A percentile compares a stretch with the other conserved stretches of the same genome.
Conservation (phyloP, 2,797 vertebrate genomes). For the Periparus ater region DNA sequence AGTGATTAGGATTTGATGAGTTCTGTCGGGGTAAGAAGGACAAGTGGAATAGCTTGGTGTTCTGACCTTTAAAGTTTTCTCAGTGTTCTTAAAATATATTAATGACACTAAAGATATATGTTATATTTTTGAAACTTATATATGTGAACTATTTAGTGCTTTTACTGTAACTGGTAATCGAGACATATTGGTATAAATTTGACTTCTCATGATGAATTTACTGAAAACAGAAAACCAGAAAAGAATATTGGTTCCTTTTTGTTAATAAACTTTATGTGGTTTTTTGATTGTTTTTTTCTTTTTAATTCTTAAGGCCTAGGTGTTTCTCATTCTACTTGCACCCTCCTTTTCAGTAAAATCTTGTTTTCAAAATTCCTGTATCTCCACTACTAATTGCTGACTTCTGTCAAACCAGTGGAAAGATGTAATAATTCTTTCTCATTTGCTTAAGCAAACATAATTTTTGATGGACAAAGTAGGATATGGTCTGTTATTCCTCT, state of each 20-base stretch:
- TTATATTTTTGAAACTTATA: not conserved
- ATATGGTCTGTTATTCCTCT: conserved; percentile 28
- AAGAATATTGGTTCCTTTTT: not conserved
- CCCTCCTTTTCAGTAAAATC: not conserved
- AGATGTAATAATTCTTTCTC: not conserved
- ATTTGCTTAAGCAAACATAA: not conserved
- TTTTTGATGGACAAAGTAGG: conserved; percentile 25
- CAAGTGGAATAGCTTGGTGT: not conserved
- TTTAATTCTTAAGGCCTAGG: fast-evolving
- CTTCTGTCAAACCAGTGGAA: not conserved
- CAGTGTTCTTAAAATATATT: not conserved
- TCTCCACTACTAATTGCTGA: not conserved
- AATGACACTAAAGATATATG: not conserved
- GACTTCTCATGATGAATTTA: not conserved
- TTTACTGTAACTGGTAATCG: not conserved
- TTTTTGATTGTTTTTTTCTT: not conserved
- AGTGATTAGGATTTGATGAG: not conserved
- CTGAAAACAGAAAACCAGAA: not conserved
- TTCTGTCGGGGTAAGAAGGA: not conserved
- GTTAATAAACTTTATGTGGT: not conserved
- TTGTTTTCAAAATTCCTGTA: not conserved
- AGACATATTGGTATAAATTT: not conserved
- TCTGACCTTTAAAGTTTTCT: not conserved
- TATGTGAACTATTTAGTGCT: not conserved
- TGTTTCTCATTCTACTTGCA: not conserved